These are phyloP conservation scores for Tachypleus tridentatus DNA, from an alignment of 1,140 invertebrate genomes.

Conservation along the genomic window DNA sequence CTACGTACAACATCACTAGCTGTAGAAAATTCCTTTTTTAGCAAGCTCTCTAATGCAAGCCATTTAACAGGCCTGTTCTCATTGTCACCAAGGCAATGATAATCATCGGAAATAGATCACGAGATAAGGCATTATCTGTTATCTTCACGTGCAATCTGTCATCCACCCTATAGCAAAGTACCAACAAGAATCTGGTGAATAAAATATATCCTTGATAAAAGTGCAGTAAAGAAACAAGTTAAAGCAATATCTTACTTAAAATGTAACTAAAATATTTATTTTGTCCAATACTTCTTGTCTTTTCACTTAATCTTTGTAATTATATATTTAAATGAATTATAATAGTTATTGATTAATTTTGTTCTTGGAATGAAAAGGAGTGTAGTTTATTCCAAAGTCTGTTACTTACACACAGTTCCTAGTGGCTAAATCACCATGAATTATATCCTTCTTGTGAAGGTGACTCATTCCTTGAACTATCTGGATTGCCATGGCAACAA, in stretches of 20 bases:
- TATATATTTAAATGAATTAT: too few relatives aligned
- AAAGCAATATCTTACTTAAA: too few relatives aligned
- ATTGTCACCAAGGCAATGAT: conserved; percentile 88
- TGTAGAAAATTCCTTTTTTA: conserved; percentile 67
- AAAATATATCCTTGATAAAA: too few relatives aligned
- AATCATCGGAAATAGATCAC: conserved; percentile 87
- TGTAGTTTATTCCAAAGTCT: too few relatives aligned
- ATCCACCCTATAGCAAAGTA: conserved; percentile 49
- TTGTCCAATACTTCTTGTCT: too few relatives aligned
- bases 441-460: conserved; percentile 75
- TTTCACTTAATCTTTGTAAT: too few relatives aligned
- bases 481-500: conserved; percentile 86
- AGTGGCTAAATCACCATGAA: conserved; percentile 84
- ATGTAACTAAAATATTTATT: too few relatives aligned
- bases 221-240: too few relatives aligned
- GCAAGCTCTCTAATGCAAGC: conserved; percentile 77
- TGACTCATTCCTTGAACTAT: conserved; percentile 74
- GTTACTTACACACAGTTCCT: conserved; percentile 82
- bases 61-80: conserved; percentile 93
- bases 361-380: too few relatives aligned
- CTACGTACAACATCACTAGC: conserved; percentile 72
- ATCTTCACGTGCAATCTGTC: conserved; percentile 78
- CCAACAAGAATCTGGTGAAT: too few relatives aligned
- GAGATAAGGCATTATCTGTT: conserved; percentile 77
- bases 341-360: too few relatives aligned